Base-by-base conservation (phyloP, 2,113 vertebrate genomes). In the Leptobrachium leishanense region DNA sequence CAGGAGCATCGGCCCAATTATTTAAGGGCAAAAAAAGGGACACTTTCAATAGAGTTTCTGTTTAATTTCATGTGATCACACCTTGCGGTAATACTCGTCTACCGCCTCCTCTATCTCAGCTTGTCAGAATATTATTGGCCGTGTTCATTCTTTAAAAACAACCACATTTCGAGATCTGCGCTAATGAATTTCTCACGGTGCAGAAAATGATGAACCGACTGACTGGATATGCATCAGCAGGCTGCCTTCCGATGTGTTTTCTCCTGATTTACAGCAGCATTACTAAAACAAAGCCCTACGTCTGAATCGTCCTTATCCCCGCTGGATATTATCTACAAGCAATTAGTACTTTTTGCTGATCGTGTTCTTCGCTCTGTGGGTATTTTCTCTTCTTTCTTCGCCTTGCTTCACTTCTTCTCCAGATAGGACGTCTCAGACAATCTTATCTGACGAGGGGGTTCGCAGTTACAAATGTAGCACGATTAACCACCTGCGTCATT, bases 251-350 rank as follows among this genome's bases (percentile, higher is more conserved):
- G 8, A 43, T 42, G 7, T 12, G 39, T n/a, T 69, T 44, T 44
- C 8, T 55, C 39, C 8, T 54, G 50, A 72, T 54, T 55, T 40
- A 72, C 69, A 31, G 50, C 20, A 40, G 7, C 62, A 64, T 64
- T 64, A 64, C 20, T 31, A 64, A 31, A 20, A 31, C 13, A 3
- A 64, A 64, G 62, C n/a, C 20, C n/a, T 64, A 64, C 20, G 39
- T 64, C n/a, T 31, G 62, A n/a, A 64, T 64, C n/a, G 20, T 64
- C 9, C 46, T 54, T 55, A 5, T 72, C 69, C 12, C 69, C 54
- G 50, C 12, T 55, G 69, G 44, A 72, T 55, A 72, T 40, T 72
- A 40, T 53, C 50, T 55, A 53, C 46, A 53, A 20, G 69, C 69
- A 41, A 53, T 72, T 72, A 72, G 10, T 41, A 70, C 54, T 72